Evolutionary conservation across 2,888 invertebrate species (phyloP), one percentile per base, ranked within the genome.

Genomic region (Polyploca ridens): DNA sequence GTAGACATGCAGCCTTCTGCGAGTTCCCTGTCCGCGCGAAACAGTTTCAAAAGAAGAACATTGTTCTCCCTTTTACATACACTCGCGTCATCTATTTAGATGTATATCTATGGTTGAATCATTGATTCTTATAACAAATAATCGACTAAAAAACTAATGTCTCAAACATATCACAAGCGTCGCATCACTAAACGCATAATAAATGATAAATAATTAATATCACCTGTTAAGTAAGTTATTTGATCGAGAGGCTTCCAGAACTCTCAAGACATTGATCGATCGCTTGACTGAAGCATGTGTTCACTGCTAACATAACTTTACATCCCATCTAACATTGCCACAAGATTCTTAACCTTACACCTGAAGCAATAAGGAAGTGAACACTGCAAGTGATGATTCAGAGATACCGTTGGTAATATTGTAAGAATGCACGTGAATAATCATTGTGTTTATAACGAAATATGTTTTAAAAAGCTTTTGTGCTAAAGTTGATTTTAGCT

Each of bases 231-330:
- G 74, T 60, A 70, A 74, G 71, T 73, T 76, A 72, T 84, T 77
- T 83, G 83, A 84, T 84, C 82, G 83, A 84, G 77, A 74, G 76
- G 67, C 66, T 74, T 75, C 77, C 77, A 80, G 76, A 82, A 78
- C 72, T 64, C 74, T 49, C 8, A 19, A 59, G 84, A 84, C 83
- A 70, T 75, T 84, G 83, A 84, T 81, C 71, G 83, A 84, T 84
- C 71, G 75, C 72, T 75, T 78, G 76, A 81, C 77, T 74, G 69
- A 73, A 73, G 74, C 76, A 74, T 75, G 69, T 72, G 71, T 67
- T 58, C 68, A 64, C 60, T 71, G 76, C 63, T 71, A 66, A 65
- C 69, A 70, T 72, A 72, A 63, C 19, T 64, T 33, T 41, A 35
- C 14, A 41, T 38, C 41, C n/a, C 35, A 61, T 7, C 16, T 6